Percentiles rank a stretch among this genome's conserved stretches.
Conservation (phyloP, 1,140 invertebrate species). For the Bombus confusus region DNA sequence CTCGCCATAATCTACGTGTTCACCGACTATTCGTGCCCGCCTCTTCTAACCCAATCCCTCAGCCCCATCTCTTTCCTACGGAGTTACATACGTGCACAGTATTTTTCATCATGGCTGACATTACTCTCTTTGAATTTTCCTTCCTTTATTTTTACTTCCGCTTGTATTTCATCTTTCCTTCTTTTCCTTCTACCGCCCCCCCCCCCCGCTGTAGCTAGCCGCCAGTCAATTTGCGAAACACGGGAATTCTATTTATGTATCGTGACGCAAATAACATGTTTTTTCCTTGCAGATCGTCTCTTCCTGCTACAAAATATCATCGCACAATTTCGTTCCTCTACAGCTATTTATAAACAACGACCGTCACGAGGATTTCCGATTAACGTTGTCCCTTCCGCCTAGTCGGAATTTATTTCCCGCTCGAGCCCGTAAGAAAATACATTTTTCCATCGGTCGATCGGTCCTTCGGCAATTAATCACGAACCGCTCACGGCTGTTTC, state of each 20-base stretch:
- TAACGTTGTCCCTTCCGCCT: too few species aligned
- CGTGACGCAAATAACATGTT: not conserved
- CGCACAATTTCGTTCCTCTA: not conserved
- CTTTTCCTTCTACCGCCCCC: too few species aligned
- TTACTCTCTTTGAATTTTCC: slow-evolving; percentile 19
- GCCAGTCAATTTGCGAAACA: not conserved
- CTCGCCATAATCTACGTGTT: slow-evolving; percentile 37
- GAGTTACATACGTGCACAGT: not conserved
- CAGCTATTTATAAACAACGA: not conserved
- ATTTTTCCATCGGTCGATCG: too few species aligned
- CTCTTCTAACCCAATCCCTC: not conserved
- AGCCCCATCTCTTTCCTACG: not conserved
- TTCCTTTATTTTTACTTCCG: not conserved
- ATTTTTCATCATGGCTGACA: not conserved
- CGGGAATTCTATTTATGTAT: not conserved
- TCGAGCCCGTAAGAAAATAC: too few species aligned
- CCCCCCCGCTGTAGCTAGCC: not conserved
- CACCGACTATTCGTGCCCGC: not conserved
- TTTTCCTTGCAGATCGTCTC: too few species aligned
- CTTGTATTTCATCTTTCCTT: not conserved
- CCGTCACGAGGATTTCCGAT: too few species aligned
- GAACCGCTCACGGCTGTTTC: too few species aligned
- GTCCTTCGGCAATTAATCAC: too few species aligned
- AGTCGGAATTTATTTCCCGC: too few species aligned
- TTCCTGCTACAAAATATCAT: not conserved